Conservation (phyloP, 2,797 vertebrate species). For the Champsocephalus esox region DNA sequence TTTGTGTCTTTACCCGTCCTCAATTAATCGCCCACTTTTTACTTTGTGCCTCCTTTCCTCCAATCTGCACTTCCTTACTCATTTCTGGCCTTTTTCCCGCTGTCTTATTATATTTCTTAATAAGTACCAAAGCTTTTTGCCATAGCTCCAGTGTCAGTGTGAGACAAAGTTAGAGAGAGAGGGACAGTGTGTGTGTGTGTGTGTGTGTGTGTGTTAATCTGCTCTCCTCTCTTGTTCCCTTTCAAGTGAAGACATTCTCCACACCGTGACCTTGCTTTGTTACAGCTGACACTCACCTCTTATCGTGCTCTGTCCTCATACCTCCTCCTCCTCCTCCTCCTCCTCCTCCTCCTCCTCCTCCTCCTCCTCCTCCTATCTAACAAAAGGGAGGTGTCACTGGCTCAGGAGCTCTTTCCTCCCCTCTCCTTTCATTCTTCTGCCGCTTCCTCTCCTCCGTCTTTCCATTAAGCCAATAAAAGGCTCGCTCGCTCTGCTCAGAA, state of each 20-base stretch:
- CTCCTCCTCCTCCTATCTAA: constrained; percentile 42
- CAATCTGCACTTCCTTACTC: background rate
- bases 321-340: constrained; percentile 40
- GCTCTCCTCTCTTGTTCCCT: constrained; percentile 65
- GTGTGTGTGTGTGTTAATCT: constrained; percentile 53
- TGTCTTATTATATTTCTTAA: constrained; percentile 27
- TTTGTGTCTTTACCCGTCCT: background rate
- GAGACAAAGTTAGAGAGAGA: constrained; percentile 42
- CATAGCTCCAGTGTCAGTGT: constrained; percentile 20
- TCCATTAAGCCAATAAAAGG: constrained; percentile 81
- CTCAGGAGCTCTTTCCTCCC: constrained; percentile 62
- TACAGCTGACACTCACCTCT: constrained; percentile 78
- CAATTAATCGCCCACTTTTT: background rate
- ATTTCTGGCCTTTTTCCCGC: background rate
- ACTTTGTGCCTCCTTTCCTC: background rate
- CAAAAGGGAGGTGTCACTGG: constrained; percentile 72
- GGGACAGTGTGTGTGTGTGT: constrained; percentile 27
- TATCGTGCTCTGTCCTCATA: constrained; percentile 72
- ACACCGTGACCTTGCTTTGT: constrained; percentile 81
- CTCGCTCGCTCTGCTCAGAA: constrained; percentile 45
- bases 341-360: too few species aligned
- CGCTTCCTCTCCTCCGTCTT: constrained; percentile 64
- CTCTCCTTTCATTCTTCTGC: constrained; percentile 65
- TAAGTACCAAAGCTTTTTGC: constrained; percentile 41
- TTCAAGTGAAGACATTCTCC: constrained; percentile 77